Base-by-base conservation (phyloP, 2,797 vertebrate species). In the Graptemys geographica region DNA sequence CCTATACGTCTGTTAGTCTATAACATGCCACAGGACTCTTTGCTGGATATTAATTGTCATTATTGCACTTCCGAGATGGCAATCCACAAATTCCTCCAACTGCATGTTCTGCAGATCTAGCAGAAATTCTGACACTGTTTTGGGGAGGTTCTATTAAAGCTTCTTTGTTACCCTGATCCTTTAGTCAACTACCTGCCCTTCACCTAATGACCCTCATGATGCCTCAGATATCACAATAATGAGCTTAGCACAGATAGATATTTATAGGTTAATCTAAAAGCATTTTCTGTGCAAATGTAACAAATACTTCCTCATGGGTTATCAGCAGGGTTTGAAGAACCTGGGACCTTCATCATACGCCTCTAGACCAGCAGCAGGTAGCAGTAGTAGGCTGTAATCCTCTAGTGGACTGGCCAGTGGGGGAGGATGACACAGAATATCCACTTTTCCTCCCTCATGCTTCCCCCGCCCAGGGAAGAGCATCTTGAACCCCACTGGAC, bases 231-330 rank as follows among this genome's bases (percentile, higher is more conserved):
- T 80, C 76, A 33, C 11, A 72, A 69, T 13, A 90, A 41, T 18
- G 55, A 25, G 41, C 10, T 56, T 82, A 90, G 84, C 51, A 57
- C 1, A 83, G 81, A 55, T 55, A 89, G 81, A 55, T 55, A 89
- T 1, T 80, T 80, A 59, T 31, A 78, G 41, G 53, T 78, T 80
- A 96, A 91, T 37, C 57, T 65, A 80, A 93, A 95, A 95, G 23
- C n/a, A 95, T 81, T 25, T 11, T 4, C 83, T 87, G 33, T 74
- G 44, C n/a, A 90, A 72, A 21, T 89, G 33, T 76, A 92, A 78
- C 13, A 92, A 47, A 10, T 6, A 57, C 56, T 87, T 94, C 83
- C 62, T 85, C 0, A 0, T 83, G 72, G n/a, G 31, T 85, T 76
- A 69, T 59, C 2, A 79, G 59, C 79, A 57, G 95, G 78, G 49